phyloP scores from a whole-genome alignment of 2,888 invertebrate species.

The Hemicrepidius hirtus region DNA sequence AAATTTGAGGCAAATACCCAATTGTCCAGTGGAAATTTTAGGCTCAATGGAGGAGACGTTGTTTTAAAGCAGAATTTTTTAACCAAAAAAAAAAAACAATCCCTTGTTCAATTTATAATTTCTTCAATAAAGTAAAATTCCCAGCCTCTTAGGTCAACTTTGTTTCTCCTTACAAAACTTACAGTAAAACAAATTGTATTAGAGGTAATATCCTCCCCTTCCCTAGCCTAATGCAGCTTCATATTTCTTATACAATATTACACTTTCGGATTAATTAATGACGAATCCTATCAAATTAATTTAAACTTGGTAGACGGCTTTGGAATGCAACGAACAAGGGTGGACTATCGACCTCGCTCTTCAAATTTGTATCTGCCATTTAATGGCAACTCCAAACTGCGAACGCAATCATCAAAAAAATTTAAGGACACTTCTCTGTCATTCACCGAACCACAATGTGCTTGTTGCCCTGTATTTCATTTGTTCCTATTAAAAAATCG shows the following conservation, averaged over 20 bases:
- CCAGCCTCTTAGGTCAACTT: too few species aligned
- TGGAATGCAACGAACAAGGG: background rate
- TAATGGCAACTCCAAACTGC: background rate
- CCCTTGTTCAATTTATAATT: too few species aligned
- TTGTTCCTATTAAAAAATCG: constrained; percentile 24
- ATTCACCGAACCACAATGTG: background rate
- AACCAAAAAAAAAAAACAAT: too few species aligned
- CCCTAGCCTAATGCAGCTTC: too few species aligned
- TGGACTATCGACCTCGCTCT: background rate
- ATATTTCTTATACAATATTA: constrained; percentile 8
- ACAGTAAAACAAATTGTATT: too few species aligned
- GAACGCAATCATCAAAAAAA: background rate
- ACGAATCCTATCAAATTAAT: constrained; percentile 15
- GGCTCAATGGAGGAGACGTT: too few species aligned
- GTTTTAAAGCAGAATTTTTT: too few species aligned
- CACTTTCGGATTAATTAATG: constrained; percentile 11
- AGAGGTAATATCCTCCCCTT: too few species aligned
- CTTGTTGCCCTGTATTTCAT: constrained; percentile 15
- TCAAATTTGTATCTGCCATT: constrained; percentile 4
- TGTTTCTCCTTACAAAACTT: too few species aligned
- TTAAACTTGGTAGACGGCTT: constrained; percentile 2
- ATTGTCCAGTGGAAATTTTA: too few species aligned
- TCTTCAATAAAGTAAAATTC: too few species aligned
- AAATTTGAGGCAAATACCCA: too few species aligned
- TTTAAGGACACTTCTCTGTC: background rate